These are phyloP conservation scores for Aphyosemion australe DNA, from an alignment of 2,113 vertebrate genomes.

Conservation along the genomic window DNA sequence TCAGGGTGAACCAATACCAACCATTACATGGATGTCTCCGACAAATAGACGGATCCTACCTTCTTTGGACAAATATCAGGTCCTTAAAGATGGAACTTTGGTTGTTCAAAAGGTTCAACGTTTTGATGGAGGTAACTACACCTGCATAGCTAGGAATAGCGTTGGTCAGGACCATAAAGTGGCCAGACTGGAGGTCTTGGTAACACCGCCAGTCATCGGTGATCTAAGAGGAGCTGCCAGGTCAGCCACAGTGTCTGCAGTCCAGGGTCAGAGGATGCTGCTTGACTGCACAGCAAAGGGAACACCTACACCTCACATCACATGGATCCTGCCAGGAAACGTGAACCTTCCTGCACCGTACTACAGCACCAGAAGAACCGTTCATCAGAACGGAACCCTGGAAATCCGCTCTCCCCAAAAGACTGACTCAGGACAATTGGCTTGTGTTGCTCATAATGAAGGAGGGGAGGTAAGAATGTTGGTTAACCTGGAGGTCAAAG, in stretches of 20 bases:
- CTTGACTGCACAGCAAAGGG: slow-evolving; percentile 86
- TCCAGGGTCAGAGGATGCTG: slow-evolving; percentile 74
- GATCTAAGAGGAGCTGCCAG: slow-evolving; percentile 70
- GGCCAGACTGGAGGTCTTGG: slow-evolving; percentile 75
- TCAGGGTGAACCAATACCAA: slow-evolving; percentile 83
- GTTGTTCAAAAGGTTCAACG: slow-evolving; percentile 86
- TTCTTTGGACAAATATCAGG: slow-evolving; percentile 82
- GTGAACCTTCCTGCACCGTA: slow-evolving; percentile 88
- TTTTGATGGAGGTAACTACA: slow-evolving; percentile 91
- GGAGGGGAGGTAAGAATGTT: slow-evolving; percentile 85
- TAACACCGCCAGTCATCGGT: slow-evolving; percentile 85
- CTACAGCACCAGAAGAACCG: slow-evolving; percentile 82
- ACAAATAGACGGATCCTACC: slow-evolving; percentile 77
- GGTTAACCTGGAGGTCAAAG: slow-evolving; percentile 82
- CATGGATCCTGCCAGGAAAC: slow-evolving; percentile 90
- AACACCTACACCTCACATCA: slow-evolving; percentile 79
- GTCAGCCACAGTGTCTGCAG: slow-evolving; percentile 72
- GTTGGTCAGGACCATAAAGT: slow-evolving; percentile 85
- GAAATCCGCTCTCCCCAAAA: slow-evolving; percentile 81
- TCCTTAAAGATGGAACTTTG: slow-evolving; percentile 84
- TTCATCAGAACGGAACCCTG: slow-evolving; percentile 89
- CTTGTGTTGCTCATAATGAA: slow-evolving; percentile 87
- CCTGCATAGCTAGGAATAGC: slow-evolving; percentile 82
- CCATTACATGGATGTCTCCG: slow-evolving; percentile 87
- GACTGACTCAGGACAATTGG: slow-evolving; percentile 81